phyloP scores from a whole-genome alignment of 2,797 vertebrate species.

The Labroides dimidiatus region DNA sequence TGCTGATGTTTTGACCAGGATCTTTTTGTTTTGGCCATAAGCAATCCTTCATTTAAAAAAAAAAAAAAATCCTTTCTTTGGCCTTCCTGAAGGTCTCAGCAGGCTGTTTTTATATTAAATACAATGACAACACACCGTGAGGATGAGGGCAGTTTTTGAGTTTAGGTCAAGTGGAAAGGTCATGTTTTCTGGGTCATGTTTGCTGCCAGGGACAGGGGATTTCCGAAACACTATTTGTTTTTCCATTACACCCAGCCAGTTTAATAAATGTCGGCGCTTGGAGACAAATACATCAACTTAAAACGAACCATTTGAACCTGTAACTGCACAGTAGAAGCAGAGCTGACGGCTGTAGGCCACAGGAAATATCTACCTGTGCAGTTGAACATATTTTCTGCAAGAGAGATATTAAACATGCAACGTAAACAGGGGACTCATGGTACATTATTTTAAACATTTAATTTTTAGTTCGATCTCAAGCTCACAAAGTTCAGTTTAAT shows the following conservation, averaged over 20 bases:
- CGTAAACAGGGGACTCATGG: no score
- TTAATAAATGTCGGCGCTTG: not conserved
- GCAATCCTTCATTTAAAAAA: slow-evolving; percentile 14
- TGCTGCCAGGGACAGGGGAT: not conserved
- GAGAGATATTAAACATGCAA: no score
- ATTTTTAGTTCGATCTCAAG: not conserved
- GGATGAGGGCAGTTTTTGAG: not conserved
- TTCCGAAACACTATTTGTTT: slow-evolving; percentile 3
- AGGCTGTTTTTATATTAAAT: slow-evolving; percentile 41
- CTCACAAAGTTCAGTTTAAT: not conserved
- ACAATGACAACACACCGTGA: slow-evolving; percentile 3
- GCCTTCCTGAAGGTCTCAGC: slow-evolving; percentile 25
- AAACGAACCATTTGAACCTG: slow-evolving; percentile 8
- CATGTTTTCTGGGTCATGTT: not conserved
- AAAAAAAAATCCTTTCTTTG: slow-evolving; percentile 22
- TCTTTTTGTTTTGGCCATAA: slow-evolving; percentile 52
- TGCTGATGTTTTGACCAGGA: slow-evolving; percentile 60
- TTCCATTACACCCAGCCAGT: not conserved
- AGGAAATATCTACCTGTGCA: not conserved
- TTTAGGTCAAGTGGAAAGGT: slow-evolving; percentile 12
- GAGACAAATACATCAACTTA: not conserved
- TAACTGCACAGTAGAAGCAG: slow-evolving; percentile 5
- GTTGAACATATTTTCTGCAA: not conserved
- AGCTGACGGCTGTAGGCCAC: slow-evolving; percentile 5
- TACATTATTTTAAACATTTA: no score